Evolutionary conservation across 2,888 invertebrate species (phyloP), one percentile per base, ranked within the genome.

Genomic region (Euzetes globulus): DNA sequence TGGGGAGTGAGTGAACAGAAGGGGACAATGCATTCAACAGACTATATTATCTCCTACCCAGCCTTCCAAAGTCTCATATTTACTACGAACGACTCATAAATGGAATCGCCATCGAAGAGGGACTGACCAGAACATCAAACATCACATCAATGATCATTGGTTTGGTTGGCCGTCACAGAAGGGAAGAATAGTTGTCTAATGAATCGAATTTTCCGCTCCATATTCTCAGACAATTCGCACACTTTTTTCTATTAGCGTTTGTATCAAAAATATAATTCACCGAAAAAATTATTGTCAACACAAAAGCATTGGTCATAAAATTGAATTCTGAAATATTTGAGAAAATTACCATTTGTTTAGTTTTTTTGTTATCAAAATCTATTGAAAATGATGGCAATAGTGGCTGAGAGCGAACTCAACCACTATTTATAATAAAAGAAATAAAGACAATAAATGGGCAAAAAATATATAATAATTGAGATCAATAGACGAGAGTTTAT

Each of bases 61-160:
- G 11, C 27, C 29, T 27, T 25, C 0, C n/a, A 55, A 17, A 15
- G 29, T n/a, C 5, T 37, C 63, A 33, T 25, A 63, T 63, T 27
- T 63, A 63, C 33, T 13, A 17, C 29, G 63, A 63, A 27, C 63
- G 19, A 33, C 37, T 15, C 37, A 65, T 65, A 65, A 65, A 29
- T 29, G 17, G 7, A n/a, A 65, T 41, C 41, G n/a, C 37, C 37
- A 65, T 65, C 41, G 41, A 65, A n/a, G 65, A 65, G 65, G 37
- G 37, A n/a, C 65, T 37, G 65, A 65, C 65, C 65, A 37, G 41
- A 65, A 65, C 65, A 65, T 33, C 19, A 65, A 41, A 65, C 65
- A 65, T 33, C 19, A 37, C 65, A 65, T 65, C 41, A 65, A n/a
- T 19, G 65, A 41, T 41, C 37, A 19, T 41, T 65, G 33, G 29